Percentiles rank a stretch among this genome's conserved stretches.
Evolutionary conservation across 2,888 invertebrate species (phyloP).

Genomic region (Craniophora ligustri): DNA sequence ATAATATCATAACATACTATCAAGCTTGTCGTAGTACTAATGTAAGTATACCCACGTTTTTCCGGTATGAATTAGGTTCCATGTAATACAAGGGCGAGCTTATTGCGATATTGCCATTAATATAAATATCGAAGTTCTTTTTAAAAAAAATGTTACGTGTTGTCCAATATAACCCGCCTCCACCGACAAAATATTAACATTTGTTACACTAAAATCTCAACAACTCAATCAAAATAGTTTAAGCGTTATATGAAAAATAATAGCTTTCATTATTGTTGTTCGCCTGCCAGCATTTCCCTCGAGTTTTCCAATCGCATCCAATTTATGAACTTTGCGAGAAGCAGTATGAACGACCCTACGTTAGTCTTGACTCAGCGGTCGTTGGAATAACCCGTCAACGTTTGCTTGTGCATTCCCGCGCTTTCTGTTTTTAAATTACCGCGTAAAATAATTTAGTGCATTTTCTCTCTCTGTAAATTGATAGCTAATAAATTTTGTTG

Average conservation of each 20-base stretch:
- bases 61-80: too few relatives aligned
- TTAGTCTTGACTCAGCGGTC: conserved; percentile 55
- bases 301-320: conserved; percentile 48
- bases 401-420: conserved; percentile 43
- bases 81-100: too few relatives aligned
- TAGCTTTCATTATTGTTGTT: conserved; percentile 30
- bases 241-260: conserved; percentile 24
- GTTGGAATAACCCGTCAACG: conserved; percentile 36
- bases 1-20: too few relatives aligned
- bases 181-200: background rate
- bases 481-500: conserved; percentile 1
- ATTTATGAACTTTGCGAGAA: conserved; percentile 27
- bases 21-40: too few relatives aligned
- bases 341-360: conserved; percentile 42
- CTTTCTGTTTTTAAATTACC: conserved; percentile 26
- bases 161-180: too few relatives aligned
- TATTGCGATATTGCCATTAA: too few relatives aligned
- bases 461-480: conserved; percentile 9
- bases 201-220: conserved; percentile 9
- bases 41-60: too few relatives aligned
- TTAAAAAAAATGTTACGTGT: too few relatives aligned
- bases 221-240: conserved; percentile 40
- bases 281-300: conserved; percentile 30
- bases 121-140: too few relatives aligned
- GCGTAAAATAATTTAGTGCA: conserved; percentile 31